Base-by-base conservation (phyloP, 1,140 invertebrate species). In the Steinernema khuongi region DNA sequence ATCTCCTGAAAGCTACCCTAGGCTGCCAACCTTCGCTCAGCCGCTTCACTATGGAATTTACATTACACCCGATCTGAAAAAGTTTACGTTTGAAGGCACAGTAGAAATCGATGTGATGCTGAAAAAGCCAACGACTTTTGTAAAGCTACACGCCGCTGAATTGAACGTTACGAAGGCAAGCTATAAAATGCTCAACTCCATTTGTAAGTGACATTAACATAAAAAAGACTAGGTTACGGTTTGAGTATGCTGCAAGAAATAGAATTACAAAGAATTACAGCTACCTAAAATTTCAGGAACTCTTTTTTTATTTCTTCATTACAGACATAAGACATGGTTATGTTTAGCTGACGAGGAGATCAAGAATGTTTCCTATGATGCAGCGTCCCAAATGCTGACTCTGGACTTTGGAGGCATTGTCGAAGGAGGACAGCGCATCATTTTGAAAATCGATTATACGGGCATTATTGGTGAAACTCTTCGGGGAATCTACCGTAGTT, bases 401-500 rank as follows among this genome's bases (percentile, higher is more conserved):
- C 19, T 81, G 33, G 50, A 71, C 7, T 22, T 60, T 22, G 22
- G 14, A 14, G 50, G 26, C 14, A 60, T 22, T 7, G 14, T 60
- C 19, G 14, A 60, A 60, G 7, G 7, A 11, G 50, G 50, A 11
- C 50, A 60, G 14, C 19, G 50, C 19, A 22, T 22, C 26, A 7
- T 60, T 22, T 26, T 72, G 22, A 86, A 86, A n/a, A 43, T 88
- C 36, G 76, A 78, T 11, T 88, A 87, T 73, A 85, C 81, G 26
- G 87, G 87, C 7, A 81, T 84, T 31, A 79, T 87, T 44, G 87
- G 87, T 79, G 86, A 88, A 75, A 87, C 87, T 68, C 86, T 88
- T 85, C 85, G 85, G 69, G 87, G 87, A 28, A 88, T 88, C 74
- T 88, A 88, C 74, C 81, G 86, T 17, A 86, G 85, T 77, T 86